Conservation (phyloP, 2,113 vertebrate species). For the Astatotilapia flaviijosephi region DNA sequence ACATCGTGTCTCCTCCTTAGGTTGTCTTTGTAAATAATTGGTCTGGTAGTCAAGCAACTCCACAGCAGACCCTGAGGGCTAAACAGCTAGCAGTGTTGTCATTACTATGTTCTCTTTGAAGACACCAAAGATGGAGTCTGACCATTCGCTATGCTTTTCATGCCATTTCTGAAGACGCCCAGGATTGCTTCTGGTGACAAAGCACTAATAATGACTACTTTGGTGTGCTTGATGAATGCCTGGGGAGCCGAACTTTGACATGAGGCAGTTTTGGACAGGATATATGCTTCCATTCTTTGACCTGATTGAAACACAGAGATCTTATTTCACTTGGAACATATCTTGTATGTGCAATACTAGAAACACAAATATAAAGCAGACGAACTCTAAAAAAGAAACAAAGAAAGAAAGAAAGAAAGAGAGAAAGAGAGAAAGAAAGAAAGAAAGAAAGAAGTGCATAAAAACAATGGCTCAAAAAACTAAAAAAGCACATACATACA, state of each 20-base stretch:
- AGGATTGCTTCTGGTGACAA: not conserved
- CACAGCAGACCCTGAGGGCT: constrained; percentile 25
- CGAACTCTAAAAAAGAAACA: not conserved
- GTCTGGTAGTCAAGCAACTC: constrained; percentile 41
- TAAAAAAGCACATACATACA: not conserved
- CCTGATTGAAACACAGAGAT: not conserved
- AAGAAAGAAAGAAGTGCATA: accelerated
- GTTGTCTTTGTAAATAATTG: constrained; percentile 47
- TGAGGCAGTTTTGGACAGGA: not conserved
- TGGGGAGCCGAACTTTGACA: not conserved
- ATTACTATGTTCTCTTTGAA: constrained; percentile 48
- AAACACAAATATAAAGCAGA: not conserved
- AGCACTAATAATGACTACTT: not conserved
- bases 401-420: accelerated
- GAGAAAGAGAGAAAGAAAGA: accelerated
- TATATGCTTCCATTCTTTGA: not conserved
- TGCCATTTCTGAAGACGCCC: not conserved
- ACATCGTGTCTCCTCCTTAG: constrained; percentile 37
- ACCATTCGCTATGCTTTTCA: constrained; percentile 13
- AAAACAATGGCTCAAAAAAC: not conserved
- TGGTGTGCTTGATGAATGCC: not conserved
- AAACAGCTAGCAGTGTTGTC: constrained; percentile 21
- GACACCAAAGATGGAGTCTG: constrained; percentile 4
- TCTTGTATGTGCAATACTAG: not conserved
- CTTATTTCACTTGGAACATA: not conserved